Evolutionary conservation across 2,113 vertebrate species (phyloP).

Genomic region (Hystrix cristata): DNA sequence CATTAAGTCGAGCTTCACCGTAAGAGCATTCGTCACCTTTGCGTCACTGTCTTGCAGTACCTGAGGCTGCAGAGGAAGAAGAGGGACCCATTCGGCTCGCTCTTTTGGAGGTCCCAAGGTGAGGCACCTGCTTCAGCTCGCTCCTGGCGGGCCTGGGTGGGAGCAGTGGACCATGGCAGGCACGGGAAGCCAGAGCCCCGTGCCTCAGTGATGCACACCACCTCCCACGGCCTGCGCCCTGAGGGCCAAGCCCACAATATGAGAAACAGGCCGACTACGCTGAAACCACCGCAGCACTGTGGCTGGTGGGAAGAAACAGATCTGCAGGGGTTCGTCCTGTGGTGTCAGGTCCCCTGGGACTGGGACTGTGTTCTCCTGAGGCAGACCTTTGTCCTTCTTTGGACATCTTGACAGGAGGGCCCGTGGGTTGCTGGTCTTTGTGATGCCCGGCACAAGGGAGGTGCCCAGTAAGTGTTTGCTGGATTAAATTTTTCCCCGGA

Average conservation of each 20-base stretch:
- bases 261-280: not conserved
- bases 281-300: not conserved
- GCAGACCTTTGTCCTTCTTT: not conserved
- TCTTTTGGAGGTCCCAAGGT: not conserved
- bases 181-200: not conserved
- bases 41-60: not conserved
- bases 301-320: fast-evolving
- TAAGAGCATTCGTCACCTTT: not conserved
- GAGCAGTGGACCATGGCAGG: not conserved
- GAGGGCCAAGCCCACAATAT: not conserved
- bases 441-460: not conserved
- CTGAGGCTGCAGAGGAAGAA: not conserved
- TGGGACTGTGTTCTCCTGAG: not conserved
- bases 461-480: not conserved
- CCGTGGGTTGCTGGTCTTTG: not conserved
- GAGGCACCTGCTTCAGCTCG: no score
- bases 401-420: fast-evolving
- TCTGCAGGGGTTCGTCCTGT: not conserved
- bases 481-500: fast-evolving
- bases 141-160: not conserved
- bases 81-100: no score
- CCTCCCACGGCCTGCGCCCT: not conserved
- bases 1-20: not conserved
- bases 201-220: not conserved
- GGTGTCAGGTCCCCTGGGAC: not conserved